A percentile compares a stretch with the other conserved stretches of the same genome.
These are phyloP conservation scores for Tarsius wallacei DNA, from an alignment of 2,797 vertebrate species.

Conservation along the genomic window DNA sequence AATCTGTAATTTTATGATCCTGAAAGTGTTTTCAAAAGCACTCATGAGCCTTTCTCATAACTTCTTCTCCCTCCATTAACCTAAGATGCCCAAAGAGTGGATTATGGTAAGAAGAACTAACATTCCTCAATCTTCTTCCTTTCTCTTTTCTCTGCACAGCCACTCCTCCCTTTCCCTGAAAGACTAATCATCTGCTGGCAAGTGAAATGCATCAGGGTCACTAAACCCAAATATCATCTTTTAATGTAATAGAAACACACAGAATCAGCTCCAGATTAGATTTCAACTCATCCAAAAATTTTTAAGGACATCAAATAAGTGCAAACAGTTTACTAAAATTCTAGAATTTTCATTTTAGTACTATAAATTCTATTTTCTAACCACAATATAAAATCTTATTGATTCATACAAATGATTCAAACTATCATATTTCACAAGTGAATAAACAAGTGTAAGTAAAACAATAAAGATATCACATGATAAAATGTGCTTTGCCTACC, in stretches of 20 bases:
- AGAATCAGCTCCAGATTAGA: background rate
- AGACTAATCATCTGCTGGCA: background rate
- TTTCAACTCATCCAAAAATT: background rate
- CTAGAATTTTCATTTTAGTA: constrained; percentile 31
- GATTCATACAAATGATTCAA: constrained; percentile 32
- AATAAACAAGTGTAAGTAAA: constrained; percentile 51
- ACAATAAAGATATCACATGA: constrained; percentile 14
- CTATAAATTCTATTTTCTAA: background rate
- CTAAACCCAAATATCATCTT: background rate
- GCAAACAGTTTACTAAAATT: constrained; percentile 18
- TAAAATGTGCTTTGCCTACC: background rate
- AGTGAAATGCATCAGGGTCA: background rate
- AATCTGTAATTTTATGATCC: constrained; percentile 37
- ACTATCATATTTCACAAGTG: background rate
- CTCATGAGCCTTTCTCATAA: background rate
- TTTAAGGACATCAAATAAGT: background rate
- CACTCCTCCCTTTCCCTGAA: background rate
- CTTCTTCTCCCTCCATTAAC: constrained; percentile 54
- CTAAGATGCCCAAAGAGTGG: background rate
- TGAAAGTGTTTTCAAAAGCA: constrained; percentile 65
- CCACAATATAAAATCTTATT: background rate
- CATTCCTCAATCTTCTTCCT: background rate
- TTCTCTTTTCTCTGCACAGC: background rate
- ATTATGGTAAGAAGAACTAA: background rate
- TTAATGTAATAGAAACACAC: background rate